Evolutionary conservation across 2,888 invertebrate genomes (phyloP).

Genomic region (Omphaloscelis lunosa): DNA sequence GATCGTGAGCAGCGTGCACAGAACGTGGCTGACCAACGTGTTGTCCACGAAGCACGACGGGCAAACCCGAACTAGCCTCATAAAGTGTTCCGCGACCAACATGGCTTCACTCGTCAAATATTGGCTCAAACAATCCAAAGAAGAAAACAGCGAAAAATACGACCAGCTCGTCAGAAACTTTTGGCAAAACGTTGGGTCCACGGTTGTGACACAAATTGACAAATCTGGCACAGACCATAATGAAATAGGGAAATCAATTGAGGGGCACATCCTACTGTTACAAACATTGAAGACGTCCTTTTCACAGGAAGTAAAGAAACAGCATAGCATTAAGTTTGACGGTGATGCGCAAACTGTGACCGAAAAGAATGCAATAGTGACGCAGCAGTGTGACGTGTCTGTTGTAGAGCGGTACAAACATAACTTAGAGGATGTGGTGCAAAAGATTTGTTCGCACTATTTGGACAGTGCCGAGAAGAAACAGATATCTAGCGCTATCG

Average conservation of each 20-base stretch:
- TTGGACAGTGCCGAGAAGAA: constrained; percentile 88
- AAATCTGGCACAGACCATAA: constrained; percentile 81
- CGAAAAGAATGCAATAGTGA: not conserved
- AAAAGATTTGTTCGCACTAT: constrained; percentile 88
- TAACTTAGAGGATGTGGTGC: constrained; percentile 85
- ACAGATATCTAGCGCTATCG: constrained; percentile 82
- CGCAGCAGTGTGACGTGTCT: constrained; percentile 62
- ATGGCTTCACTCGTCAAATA: constrained; percentile 78
- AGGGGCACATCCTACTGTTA: constrained; percentile 79
- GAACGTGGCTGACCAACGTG: constrained; percentile 76
- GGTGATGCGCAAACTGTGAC: constrained; percentile 64
- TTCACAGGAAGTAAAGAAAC: constrained; percentile 72
- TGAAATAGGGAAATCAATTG: constrained; percentile 83
- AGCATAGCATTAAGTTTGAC: constrained; percentile 76
- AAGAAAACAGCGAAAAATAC: constrained; percentile 70
- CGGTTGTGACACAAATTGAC: constrained; percentile 76
- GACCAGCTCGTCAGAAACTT: constrained; percentile 81
- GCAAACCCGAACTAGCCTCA: constrained; percentile 67
- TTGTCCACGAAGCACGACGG: constrained; percentile 60
- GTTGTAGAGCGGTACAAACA: constrained; percentile 79
- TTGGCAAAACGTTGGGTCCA: constrained; percentile 83
- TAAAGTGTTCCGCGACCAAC: constrained; percentile 72
- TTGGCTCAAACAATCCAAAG: constrained; percentile 80
- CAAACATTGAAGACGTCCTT: constrained; percentile 76
- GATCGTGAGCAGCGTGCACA: constrained; percentile 72